Percentiles rank a stretch among this genome's conserved stretches.
These are phyloP conservation scores for Ectropis crepuscularia DNA, from an alignment of 2,888 invertebrate genomes.

Conservation along the genomic window DNA sequence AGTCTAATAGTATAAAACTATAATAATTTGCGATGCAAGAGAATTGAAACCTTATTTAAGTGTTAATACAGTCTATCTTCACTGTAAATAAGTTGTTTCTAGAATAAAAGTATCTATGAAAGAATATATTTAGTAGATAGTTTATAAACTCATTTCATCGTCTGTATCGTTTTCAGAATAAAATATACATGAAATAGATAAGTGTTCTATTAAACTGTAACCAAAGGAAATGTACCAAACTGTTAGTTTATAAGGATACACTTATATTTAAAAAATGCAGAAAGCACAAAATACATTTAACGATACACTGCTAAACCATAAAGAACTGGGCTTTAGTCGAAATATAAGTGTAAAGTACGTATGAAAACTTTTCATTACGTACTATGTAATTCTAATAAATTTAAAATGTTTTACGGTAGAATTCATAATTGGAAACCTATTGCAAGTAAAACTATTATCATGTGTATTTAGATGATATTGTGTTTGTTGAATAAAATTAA, in stretches of 20 bases:
- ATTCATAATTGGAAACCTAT: conserved; percentile 4
- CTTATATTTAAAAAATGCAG: conserved; percentile 2
- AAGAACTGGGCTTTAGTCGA: neutral
- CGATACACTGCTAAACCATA: neutral
- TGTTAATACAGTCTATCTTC: conserved; percentile 65
- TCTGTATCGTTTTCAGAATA: conserved; percentile 3
- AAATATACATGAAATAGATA: conserved; percentile 37
- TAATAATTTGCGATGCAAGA: conserved; percentile 83
- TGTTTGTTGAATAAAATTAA: conserved; percentile 7
- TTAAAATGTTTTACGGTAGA: conserved; percentile 1
- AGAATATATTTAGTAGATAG: neutral
- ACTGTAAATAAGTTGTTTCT: conserved; percentile 58
- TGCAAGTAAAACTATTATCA: neutral
- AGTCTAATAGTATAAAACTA: conserved; percentile 68
- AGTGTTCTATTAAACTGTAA: conserved; percentile 31
- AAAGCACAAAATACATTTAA: conserved; percentile 4
- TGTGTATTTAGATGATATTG: neutral
- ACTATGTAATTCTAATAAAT: neutral
- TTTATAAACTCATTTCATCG: neutral
- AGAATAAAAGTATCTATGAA: conserved; percentile 16
- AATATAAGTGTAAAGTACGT: conserved; percentile 1
- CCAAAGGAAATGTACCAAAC: conserved; percentile 76
- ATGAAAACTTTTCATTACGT: neutral
- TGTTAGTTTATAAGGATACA: conserved; percentile 51
- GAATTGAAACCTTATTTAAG: conserved; percentile 81